phyloP scores from a whole-genome alignment of 2,797 vertebrate species.

The Lacerta agilis region DNA sequence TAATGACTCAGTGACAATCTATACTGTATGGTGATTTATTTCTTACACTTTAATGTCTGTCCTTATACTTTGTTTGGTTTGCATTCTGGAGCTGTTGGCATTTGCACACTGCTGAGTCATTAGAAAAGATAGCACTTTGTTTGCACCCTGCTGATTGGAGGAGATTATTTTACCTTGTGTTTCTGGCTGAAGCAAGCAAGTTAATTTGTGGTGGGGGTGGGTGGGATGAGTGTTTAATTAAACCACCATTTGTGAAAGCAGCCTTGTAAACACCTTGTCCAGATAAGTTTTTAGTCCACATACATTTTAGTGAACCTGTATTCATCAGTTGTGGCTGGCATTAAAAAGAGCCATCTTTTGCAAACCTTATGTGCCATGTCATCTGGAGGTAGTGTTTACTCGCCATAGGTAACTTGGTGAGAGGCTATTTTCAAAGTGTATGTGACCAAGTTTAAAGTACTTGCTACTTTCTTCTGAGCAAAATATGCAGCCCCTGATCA shows the following conservation, averaged over 20 bases:
- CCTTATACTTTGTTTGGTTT: not conserved
- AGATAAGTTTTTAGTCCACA: not conserved
- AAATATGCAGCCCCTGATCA: not conserved
- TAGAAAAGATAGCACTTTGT: not conserved
- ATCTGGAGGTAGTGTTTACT: not conserved
- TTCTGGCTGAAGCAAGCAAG: not conserved
- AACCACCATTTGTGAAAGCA: not conserved
- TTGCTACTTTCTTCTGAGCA: not conserved
- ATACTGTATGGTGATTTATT: not conserved
- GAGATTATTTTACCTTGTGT: not conserved
- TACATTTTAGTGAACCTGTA: not conserved
- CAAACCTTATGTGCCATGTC: not conserved
- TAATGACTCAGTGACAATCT: not conserved
- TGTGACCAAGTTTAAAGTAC: not conserved
- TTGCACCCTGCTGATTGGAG: not conserved
- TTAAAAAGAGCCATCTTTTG: not conserved
- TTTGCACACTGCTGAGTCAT: not conserved
- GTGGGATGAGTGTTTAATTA: not conserved
- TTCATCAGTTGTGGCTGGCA: not conserved
- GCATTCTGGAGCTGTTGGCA: not conserved
- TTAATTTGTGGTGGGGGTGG: not conserved
- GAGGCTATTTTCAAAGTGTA: not conserved
- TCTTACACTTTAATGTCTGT: no score
- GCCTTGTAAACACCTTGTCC: no score
- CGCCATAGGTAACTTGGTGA: not conserved